Conservation (phyloP, 2,888 invertebrate species). For the Yponomeuta sedellus region DNA sequence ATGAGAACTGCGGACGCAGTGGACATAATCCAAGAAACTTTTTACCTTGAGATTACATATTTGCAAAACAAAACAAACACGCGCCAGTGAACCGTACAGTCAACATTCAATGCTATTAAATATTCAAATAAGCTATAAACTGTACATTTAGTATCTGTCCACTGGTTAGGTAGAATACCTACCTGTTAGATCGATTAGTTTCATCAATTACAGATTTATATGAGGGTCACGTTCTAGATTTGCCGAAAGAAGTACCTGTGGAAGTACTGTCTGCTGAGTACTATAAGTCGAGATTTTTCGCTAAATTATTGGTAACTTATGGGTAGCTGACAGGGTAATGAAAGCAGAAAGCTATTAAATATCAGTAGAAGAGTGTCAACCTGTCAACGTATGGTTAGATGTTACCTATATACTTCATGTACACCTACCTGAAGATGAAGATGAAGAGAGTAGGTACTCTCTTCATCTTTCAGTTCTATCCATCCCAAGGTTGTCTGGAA, state of each 20-base stretch:
- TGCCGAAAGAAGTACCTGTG: not conserved
- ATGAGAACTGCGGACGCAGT: not conserved
- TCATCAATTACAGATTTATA: not conserved
- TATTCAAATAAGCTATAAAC: not conserved
- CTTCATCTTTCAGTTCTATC: too few relatives aligned
- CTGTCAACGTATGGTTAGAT: too few relatives aligned
- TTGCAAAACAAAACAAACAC: slow-evolving; percentile 1
- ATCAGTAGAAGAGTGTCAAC: too few relatives aligned
- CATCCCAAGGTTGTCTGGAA: too few relatives aligned
- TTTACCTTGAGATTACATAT: not conserved
- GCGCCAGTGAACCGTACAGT: not conserved
- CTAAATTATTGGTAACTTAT: too few relatives aligned
- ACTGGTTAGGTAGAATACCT: not conserved
- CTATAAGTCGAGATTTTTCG: not conserved
- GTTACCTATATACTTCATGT: too few relatives aligned
- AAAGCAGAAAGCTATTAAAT: too few relatives aligned
- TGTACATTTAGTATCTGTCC: too few relatives aligned
- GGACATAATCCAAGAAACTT: not conserved
- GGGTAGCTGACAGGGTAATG: too few relatives aligned
- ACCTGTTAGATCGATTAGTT: not conserved
- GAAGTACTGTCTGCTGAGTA: not conserved
- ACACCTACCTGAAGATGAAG: too few relatives aligned
- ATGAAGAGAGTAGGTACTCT: too few relatives aligned
- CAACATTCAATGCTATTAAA: not conserved
- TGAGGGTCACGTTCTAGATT: not conserved